Percentiles rank a stretch among this genome's conserved stretches.
These are phyloP conservation scores for Scaptomyza flava DNA, from an alignment of 2,888 invertebrate genomes.

Conservation along the genomic window DNA sequence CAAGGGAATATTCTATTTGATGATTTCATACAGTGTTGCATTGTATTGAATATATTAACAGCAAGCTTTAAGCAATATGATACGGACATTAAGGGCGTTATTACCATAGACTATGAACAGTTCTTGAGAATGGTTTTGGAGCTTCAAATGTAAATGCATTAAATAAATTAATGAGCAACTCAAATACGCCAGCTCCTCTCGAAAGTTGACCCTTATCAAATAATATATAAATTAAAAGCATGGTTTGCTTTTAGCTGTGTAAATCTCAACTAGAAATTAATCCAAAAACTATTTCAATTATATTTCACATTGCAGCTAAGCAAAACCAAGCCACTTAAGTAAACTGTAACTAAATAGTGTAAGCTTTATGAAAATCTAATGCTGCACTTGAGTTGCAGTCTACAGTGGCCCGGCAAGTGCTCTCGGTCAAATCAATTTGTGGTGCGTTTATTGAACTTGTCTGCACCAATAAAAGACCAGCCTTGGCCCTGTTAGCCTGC, in stretches of 20 bases:
- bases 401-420: slow-evolving; percentile 47
- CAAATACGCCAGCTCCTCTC: no score
- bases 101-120: slow-evolving; percentile 97
- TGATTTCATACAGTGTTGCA: slow-evolving; percentile 98
- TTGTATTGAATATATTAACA: slow-evolving; percentile 95
- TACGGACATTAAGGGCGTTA: slow-evolving; percentile 96
- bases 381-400: slow-evolving; percentile 41
- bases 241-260: not conserved
- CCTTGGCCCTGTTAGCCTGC: slow-evolving; percentile 1
- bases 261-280: not conserved
- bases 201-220: no score
- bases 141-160: slow-evolving; percentile 87
- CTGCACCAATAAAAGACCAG: slow-evolving; percentile 32
- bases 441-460: slow-evolving; percentile 73
- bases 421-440: slow-evolving; percentile 73
- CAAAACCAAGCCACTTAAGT: not conserved
- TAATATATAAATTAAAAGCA: not conserved
- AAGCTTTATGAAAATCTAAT: slow-evolving; percentile 13
- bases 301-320: not conserved
- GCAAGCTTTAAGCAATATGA: slow-evolving; percentile 94
- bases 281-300: not conserved
- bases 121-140: slow-evolving; percentile 96
- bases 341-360: not conserved
- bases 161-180: no score
- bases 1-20: slow-evolving; percentile 96